Conservation (phyloP, 2,113 vertebrate species). For the Calonectris borealis region DNA sequence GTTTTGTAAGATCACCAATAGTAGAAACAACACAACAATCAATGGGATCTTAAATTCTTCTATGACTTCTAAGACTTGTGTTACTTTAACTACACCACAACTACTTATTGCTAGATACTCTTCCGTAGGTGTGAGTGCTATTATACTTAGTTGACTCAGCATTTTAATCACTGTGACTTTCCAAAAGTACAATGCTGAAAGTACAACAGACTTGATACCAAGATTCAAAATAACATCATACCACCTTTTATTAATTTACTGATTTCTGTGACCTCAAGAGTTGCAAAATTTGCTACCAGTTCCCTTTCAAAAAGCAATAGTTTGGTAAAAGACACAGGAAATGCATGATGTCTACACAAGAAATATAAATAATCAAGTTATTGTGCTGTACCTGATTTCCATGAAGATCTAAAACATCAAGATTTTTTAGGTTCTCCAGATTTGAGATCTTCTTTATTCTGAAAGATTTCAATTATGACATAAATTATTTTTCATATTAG, state of each 20-base stretch:
- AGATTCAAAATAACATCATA: background rate
- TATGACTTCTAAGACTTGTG: background rate
- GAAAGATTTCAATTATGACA: constrained; percentile 32
- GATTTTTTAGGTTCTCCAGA: constrained; percentile 83
- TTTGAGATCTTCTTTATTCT: constrained; percentile 90
- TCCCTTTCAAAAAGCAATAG: background rate
- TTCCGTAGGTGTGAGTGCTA: background rate
- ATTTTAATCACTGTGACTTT: background rate
- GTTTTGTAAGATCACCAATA: background rate
- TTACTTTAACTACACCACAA: background rate
- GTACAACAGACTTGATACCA: background rate
- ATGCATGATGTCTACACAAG: background rate
- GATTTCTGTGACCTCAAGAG: background rate
- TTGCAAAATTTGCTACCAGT: background rate
- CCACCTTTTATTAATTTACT: background rate
- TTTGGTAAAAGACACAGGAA: background rate
- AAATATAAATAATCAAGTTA: background rate
- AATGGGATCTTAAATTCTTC: background rate
- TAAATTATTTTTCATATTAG: background rate
- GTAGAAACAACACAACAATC: background rate
- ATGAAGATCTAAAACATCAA: constrained; percentile 93
- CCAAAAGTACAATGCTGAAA: background rate
- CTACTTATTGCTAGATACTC: background rate
- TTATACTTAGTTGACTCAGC: background rate
- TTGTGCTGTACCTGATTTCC: constrained; percentile 88